Evolutionary conservation across 2,797 vertebrate genomes (phyloP).

Genomic region (Malacoraja senta): DNA sequence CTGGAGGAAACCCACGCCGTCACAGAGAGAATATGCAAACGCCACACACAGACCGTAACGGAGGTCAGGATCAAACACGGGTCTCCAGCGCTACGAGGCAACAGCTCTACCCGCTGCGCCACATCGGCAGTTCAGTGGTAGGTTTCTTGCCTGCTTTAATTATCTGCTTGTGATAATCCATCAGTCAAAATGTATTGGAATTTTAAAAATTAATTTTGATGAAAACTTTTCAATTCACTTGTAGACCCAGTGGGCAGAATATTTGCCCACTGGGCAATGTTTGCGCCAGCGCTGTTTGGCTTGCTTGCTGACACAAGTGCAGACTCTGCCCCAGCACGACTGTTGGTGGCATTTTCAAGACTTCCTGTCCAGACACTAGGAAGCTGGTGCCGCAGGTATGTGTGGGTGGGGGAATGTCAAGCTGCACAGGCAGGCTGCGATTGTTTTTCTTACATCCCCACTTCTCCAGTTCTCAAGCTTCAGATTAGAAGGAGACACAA

Average conservation of each 20-base stretch:
- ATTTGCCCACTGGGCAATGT: too few relatives aligned
- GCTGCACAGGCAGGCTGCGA: not conserved
- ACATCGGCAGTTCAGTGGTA: too few relatives aligned
- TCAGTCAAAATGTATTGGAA: not conserved
- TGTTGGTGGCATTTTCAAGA: not conserved
- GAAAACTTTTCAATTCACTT: conserved; percentile 24
- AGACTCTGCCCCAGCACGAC: conserved; percentile 22
- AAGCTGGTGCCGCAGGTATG: not conserved
- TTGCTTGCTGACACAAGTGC: conserved; percentile 28
- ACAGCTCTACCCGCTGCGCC: too few relatives aligned
- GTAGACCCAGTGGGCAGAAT: conserved; percentile 24
- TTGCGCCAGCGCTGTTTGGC: conserved; percentile 20
- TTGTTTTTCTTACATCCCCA: too few relatives aligned
- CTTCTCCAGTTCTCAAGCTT: not conserved
- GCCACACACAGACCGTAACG: too few relatives aligned
- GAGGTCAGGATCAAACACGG: too few relatives aligned
- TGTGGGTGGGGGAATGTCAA: conserved; percentile 16
- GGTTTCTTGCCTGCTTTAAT: not conserved
- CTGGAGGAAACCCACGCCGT: too few relatives aligned
- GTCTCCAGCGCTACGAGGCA: too few relatives aligned
- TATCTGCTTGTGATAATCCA: conserved; percentile 1
- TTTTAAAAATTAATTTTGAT: not conserved
- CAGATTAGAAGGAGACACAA: not conserved
- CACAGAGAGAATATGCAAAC: too few relatives aligned
- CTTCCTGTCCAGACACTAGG: conserved; percentile 33